Base-by-base conservation (phyloP, 2,113 vertebrate genomes). In the Butastur rufipennis region DNA sequence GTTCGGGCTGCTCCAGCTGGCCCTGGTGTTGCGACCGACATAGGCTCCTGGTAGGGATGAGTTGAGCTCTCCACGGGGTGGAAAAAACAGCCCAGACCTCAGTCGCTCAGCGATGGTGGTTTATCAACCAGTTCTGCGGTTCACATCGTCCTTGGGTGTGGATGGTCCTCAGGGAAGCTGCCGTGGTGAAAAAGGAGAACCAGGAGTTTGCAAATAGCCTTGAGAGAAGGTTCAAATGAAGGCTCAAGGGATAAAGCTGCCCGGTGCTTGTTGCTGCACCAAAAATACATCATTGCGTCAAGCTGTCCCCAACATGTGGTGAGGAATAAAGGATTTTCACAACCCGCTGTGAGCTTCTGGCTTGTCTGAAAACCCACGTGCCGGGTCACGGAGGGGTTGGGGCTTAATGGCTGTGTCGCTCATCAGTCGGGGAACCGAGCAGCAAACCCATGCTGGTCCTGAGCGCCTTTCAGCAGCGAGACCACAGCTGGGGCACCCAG, bases 321-420 rank as follows among this genome's bases (percentile, higher is more conserved):
- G 93, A 94, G 92, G 93, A 93, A 91, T 63, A 94, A 93, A 88
- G 50, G 92, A 77, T 92, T 93, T 80, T 50, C 74, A 75, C 90
- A 93, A 32, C 82, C 92, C 7, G 74, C 90, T 96, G 81, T 65
- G 90, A 93, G 93, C 88, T 92, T 90, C 94, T 95, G 95, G 59
- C 82, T 31, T 26, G 66, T 86, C 95, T 95, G 82, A 86, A 92
- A 71, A 65, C 68, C 92, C 95, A 88, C 29, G 29, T 53, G 72
- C 80, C 17, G 7, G 95, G 94, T 95, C 93, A 93, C 4, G 1
- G 45, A 66, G 50, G 55, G 95, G 75, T 16, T 96, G 86, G 75
- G 67, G 80, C 34, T 90, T 91, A 56, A 73, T 47, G 62, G 29
- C 56, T 17, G 6, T 9, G 14, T 45, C 5, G 2, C 74, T 67